Conservation (phyloP, 2,797 vertebrate species). For the Dromococcyx pavoninus region DNA sequence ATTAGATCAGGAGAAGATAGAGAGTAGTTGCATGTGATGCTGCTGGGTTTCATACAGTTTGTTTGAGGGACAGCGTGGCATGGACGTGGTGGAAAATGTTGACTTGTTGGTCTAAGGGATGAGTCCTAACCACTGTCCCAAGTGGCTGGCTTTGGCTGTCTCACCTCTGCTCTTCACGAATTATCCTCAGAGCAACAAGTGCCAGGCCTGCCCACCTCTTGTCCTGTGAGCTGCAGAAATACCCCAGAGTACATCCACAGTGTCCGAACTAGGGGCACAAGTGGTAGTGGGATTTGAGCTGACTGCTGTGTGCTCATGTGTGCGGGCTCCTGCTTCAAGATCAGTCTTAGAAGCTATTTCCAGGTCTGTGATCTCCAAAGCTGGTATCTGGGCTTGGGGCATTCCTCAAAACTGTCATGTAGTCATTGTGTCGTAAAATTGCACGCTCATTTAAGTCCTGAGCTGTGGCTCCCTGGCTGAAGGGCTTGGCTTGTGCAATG, state of each 20-base stretch:
- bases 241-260: fast-evolving
- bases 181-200: not conserved
- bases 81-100: not conserved
- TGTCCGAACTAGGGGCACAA: fast-evolving
- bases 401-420: not conserved
- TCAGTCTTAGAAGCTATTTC: not conserved
- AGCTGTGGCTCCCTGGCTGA: not conserved
- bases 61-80: fast-evolving
- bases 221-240: not conserved
- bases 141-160: not conserved
- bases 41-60: not conserved
- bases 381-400: not conserved
- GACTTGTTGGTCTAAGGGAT: no score
- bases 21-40: not conserved
- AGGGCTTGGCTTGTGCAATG: not conserved
- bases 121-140: not conserved
- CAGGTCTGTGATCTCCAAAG: not conserved
- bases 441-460: not conserved
- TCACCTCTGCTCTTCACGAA: not conserved
- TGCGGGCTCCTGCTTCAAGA: fast-evolving
- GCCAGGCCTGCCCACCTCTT: not conserved
- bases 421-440: not conserved
- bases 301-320: fast-evolving
- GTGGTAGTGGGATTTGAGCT: not conserved
- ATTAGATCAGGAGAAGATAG: not conserved